Evolutionary conservation across 1,140 invertebrate genomes (phyloP).

Genomic region (Conus ventricosus): DNA sequence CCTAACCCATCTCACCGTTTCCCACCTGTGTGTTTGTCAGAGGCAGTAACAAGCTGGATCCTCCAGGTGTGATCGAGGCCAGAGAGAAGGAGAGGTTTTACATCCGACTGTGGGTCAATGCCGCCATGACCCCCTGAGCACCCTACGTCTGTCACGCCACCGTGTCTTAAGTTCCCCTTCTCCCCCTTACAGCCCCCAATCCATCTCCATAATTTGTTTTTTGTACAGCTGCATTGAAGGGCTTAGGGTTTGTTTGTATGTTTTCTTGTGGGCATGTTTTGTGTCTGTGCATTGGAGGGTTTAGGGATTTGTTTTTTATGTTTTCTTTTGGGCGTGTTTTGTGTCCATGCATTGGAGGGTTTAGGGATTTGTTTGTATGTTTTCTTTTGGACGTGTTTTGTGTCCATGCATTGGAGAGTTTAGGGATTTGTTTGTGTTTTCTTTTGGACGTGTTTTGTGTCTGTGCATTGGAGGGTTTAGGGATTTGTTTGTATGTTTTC

Average conservation of each 20-base stretch:
- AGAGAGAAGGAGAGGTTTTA: conserved; percentile 81
- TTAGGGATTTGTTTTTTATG: too few relatives aligned
- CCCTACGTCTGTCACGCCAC: background rate
- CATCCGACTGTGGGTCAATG: conserved; percentile 82
- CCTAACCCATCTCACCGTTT: background rate
- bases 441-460: too few relatives aligned
- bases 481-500: too few relatives aligned
- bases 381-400: too few relatives aligned
- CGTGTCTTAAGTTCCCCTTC: background rate
- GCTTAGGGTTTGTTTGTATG: background rate
- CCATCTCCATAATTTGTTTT: background rate
- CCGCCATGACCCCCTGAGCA: background rate
- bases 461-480: too few relatives aligned
- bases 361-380: too few relatives aligned
- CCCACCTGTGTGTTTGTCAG: conserved; percentile 66
- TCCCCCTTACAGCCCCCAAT: background rate
- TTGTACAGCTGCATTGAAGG: background rate
- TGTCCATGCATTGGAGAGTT: too few relatives aligned
- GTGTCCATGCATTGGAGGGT: too few relatives aligned
- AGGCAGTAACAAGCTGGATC: conserved; percentile 82
- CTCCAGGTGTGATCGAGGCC: conserved; percentile 81
- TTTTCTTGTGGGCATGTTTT: background rate
- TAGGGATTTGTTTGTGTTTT: too few relatives aligned
- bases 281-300: too few relatives aligned
- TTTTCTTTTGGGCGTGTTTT: too few relatives aligned